Evolutionary conservation across 2,113 vertebrate species (phyloP), one percentile per base, ranked within the genome.

Genomic region (Amphiprion percula): DNA sequence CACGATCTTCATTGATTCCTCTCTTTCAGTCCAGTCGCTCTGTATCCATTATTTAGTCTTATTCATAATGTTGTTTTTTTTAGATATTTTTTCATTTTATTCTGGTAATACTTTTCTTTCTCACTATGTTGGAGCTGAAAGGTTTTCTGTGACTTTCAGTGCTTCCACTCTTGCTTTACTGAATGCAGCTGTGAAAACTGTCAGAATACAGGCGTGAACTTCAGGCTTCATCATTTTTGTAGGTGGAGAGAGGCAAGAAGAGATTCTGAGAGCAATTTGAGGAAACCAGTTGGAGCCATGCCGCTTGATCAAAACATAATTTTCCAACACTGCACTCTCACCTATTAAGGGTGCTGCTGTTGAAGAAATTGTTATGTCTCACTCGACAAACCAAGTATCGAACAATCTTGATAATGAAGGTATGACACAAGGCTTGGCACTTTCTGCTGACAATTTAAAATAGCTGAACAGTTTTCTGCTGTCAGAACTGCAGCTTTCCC

Each of bases 241-340:
- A 28, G 70, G 68, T 54, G 72, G 73, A 73, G 16, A 17, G 44
- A 37, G 55, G 77, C 47, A 50, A 47, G 30, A 37, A 60, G 63
- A 53, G 63, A 53, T 62, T 71, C 58, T 24, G 37, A 72, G 50
- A 33, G 30, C 30, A 33, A 33, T 33, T 33, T 33, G 5, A 33
- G 30, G 30, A 53, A 77, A 77, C 56, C 46, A 50, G 66, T 39
- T 46, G 19, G 39, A 60, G 26, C 26, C 26, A 26, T 26, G 63
- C 52, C 60, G 44, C 60, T 55, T 60, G 64, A 26, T 67, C 65
- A 79, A 21, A 74, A 59, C 65, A 66, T 56, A 12, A 0, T 67
- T 46, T 41, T 44, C 49, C n/a, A 15, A 62, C 0, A 10, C 28
- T 54, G 24, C 24, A 16, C 71, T 55, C 53, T 74, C 5, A 30